A percentile compares a stretch with the other conserved stretches of the same genome.
These are phyloP conservation scores for Drosophila mercatorum DNA, from an alignment of 2,888 invertebrate genomes.

Conservation along the genomic window DNA sequence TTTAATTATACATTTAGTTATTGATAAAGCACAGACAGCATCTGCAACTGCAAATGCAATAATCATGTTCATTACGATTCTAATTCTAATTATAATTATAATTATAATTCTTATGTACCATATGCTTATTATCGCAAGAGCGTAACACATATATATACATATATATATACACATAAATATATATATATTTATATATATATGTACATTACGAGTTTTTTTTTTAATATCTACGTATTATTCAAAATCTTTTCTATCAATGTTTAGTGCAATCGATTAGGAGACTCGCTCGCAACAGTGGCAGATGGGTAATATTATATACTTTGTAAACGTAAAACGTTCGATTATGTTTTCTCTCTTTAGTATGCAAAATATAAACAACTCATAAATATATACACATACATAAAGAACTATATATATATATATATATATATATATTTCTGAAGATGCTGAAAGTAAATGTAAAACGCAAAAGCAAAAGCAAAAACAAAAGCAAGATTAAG, in stretches of 20 bases:
- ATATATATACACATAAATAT: slow-evolving; percentile 12
- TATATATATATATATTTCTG: slow-evolving; percentile 23
- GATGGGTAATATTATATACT: slow-evolving; percentile 30
- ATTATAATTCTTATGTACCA: slow-evolving; percentile 19
- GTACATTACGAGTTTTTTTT: neutral
- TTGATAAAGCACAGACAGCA: slow-evolving; percentile 35
- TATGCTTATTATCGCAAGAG: slow-evolving; percentile 26
- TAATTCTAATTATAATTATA: neutral
- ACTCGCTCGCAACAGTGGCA: slow-evolving; percentile 29
- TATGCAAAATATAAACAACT: slow-evolving; percentile 19
- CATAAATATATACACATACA: slow-evolving; percentile 18
- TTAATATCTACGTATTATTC: slow-evolving; percentile 19
- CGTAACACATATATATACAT: neutral
- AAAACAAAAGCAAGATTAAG: slow-evolving; percentile 1
- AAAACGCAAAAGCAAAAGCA: neutral
- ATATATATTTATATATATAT: slow-evolving; percentile 1
- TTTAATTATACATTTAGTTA: slow-evolving; percentile 24
- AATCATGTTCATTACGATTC: slow-evolving; percentile 21
- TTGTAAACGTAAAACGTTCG: slow-evolving; percentile 44
- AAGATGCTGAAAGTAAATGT: slow-evolving; percentile 29
- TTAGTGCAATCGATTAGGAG: slow-evolving; percentile 45
- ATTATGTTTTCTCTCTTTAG: slow-evolving; percentile 37
- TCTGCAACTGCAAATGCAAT: slow-evolving; percentile 34
- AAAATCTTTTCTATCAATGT: slow-evolving; percentile 29
- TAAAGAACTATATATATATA: slow-evolving; percentile 12